Percentiles rank a stretch among this genome's conserved stretches.
These are phyloP conservation scores for Solenopsis invicta DNA, from an alignment of 1,140 invertebrate species.

Conservation along the genomic window DNA sequence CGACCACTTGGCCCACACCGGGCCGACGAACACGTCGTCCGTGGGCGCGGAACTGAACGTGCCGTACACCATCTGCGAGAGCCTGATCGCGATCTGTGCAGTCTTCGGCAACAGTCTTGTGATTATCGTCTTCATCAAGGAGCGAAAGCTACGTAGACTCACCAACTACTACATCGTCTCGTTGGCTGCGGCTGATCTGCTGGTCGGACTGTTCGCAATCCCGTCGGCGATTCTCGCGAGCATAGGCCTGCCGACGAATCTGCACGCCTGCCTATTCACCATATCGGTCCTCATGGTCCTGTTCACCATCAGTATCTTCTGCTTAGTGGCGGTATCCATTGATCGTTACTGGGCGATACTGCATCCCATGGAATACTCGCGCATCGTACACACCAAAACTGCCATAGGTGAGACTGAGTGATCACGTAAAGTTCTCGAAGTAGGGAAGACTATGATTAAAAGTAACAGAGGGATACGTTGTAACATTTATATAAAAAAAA, in stretches of 20 bases:
- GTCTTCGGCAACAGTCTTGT: constrained; percentile 95
- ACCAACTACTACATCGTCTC: constrained; percentile 98
- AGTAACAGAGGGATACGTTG: too few relatives aligned
- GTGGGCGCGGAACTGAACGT: constrained; percentile 87
- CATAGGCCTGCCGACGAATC: constrained; percentile 91
- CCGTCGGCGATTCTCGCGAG: constrained; percentile 94
- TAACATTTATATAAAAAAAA: too few relatives aligned
- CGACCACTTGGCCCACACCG: constrained; percentile 65
- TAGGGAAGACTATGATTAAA: too few relatives aligned
- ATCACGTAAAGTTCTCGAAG: not conserved
- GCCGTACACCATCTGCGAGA: constrained; percentile 92
- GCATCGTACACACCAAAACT: constrained; percentile 94
- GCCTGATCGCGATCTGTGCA: constrained; percentile 93
- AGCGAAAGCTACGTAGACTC: constrained; percentile 91
- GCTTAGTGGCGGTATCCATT: constrained; percentile 95
- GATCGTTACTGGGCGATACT: constrained; percentile 97
- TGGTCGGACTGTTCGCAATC: constrained; percentile 93
- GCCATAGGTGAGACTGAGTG: constrained; percentile 90
- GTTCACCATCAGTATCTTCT: constrained; percentile 97
- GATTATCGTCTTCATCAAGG: constrained; percentile 93
- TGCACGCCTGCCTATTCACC: constrained; percentile 95
- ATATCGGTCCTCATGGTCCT: constrained; percentile 94
- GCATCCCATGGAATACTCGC: constrained; percentile 95
- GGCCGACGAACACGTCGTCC: constrained; percentile 33
- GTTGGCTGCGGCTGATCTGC: constrained; percentile 93